phyloP scores from a whole-genome alignment of 30 jellyfish, hydroid and myxozoan species.

The Aurelia sp. region DNA sequence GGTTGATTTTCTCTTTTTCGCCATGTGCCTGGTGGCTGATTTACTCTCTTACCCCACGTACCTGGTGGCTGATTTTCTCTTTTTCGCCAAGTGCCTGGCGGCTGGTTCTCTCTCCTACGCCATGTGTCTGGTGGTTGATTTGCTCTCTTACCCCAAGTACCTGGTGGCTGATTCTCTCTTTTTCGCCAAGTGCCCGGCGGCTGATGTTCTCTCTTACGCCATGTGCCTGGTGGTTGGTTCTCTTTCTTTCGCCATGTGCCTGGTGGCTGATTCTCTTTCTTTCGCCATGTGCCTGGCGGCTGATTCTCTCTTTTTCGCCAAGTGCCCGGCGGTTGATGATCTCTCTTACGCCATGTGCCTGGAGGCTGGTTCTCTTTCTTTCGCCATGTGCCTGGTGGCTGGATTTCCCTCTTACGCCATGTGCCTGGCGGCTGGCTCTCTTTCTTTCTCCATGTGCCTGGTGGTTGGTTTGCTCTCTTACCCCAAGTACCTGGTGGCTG shows the following conservation, averaged over 20 bases:
- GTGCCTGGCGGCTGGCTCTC: conserved; percentile 63
- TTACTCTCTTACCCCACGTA: conserved; percentile 8
- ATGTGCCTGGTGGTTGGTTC: conserved; percentile 41
- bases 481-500: conserved; percentile 62
- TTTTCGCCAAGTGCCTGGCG: conserved; percentile 48
- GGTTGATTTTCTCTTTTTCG: conserved; percentile 7
- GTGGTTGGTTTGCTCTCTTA: conserved; percentile 39
- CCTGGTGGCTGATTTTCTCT: conserved; percentile 53
- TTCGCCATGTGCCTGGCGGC: conserved; percentile 46
- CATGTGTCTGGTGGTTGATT: conserved; percentile 70
- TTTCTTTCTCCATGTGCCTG: conserved; percentile 30
- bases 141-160: conserved; percentile 20
- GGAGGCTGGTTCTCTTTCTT: conserved; percentile 59
- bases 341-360: conserved; percentile 53
- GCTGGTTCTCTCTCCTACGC: conserved; percentile 43
- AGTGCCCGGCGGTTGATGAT: conserved; percentile 46
- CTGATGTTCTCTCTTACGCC: conserved; percentile 10
- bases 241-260: conserved; percentile 49
- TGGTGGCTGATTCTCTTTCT: conserved; percentile 32
- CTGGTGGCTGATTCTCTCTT: conserved; percentile 57
- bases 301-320: conserved; percentile 36
- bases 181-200: conserved; percentile 54
- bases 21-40: conserved; percentile 63
- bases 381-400: conserved; percentile 64
- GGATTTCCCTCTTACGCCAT: conserved; percentile 13